Evolutionary conservation across 2,113 vertebrate species (phyloP).

Genomic region (Bujurquina vittata): DNA sequence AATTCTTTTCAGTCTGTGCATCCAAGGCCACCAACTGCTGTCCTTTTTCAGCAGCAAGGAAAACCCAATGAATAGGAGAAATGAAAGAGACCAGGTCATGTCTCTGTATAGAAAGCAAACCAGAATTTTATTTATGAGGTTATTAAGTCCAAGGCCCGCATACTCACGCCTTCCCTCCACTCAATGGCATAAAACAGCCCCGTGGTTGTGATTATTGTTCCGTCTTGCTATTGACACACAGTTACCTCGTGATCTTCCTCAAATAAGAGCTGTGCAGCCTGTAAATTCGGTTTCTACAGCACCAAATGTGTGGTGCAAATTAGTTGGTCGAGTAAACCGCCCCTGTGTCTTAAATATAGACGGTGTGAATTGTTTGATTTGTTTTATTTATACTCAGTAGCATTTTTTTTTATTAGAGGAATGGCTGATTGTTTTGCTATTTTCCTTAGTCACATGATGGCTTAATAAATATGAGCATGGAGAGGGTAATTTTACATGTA

Average conservation of each 20-base stretch:
- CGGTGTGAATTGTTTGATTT: background rate
- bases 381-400: background rate
- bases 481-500: background rate
- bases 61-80: slow-evolving; percentile 28
- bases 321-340: slow-evolving; percentile 23
- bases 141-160: slow-evolving; percentile 51
- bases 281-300: slow-evolving; percentile 10
- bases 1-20: slow-evolving; percentile 42
- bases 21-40: slow-evolving; percentile 72
- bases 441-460: background rate
- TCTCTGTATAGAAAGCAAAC: slow-evolving; percentile 44
- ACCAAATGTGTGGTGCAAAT: background rate
- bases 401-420: background rate
- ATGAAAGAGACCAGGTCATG: slow-evolving; percentile 22
- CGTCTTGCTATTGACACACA: slow-evolving; percentile 50
- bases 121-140: slow-evolving; percentile 46
- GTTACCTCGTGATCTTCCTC: slow-evolving; percentile 43
- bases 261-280: slow-evolving; percentile 24
- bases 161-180: background rate
- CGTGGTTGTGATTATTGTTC: slow-evolving; percentile 41
- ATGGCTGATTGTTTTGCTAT: background rate
- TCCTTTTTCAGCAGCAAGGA: slow-evolving; percentile 21
- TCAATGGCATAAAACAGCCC: slow-evolving; percentile 1
- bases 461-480: background rate
- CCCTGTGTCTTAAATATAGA: background rate